A percentile compares a stretch with the other conserved stretches of the same genome.
Evolutionary conservation across 35 echinoderm and acorn worm species (phyloP).

Genomic region (Apostichopus japonicus): DNA sequence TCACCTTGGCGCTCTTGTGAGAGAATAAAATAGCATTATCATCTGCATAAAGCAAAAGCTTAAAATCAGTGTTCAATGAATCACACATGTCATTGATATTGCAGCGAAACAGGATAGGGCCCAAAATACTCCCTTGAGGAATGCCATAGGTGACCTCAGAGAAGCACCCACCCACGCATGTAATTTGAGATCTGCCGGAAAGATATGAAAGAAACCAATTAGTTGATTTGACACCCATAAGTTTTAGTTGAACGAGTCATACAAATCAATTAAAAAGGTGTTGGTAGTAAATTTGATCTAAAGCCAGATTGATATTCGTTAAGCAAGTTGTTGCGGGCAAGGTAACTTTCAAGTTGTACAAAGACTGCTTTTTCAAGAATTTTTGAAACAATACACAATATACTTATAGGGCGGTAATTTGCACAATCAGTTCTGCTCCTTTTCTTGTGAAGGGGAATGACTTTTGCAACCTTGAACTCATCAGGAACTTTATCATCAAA

Average conservation of each 20-base stretch:
- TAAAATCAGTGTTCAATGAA: neutral
- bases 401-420: too few species aligned
- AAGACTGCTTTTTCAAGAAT: too few species aligned
- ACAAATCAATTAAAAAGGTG: conserved; percentile 5
- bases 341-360: too few species aligned
- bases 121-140: neutral
- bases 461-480: too few species aligned
- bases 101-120: neutral
- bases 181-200: neutral
- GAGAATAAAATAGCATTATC: conserved; percentile 9
- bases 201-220: conserved; percentile 3
- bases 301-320: too few species aligned
- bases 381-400: too few species aligned
- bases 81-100: neutral
- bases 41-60: neutral
- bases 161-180: neutral
- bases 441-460: too few species aligned
- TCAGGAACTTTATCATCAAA: too few species aligned
- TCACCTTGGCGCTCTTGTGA: neutral
- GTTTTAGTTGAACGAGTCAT: conserved; percentile 2
- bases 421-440: too few species aligned
- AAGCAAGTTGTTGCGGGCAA: too few species aligned
- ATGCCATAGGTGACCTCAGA: neutral
- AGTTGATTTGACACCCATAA: conserved; percentile 4
- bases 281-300: neutral